phyloP scores from a whole-genome alignment of 2,113 vertebrate species.

The Gallinago jamesoni region DNA sequence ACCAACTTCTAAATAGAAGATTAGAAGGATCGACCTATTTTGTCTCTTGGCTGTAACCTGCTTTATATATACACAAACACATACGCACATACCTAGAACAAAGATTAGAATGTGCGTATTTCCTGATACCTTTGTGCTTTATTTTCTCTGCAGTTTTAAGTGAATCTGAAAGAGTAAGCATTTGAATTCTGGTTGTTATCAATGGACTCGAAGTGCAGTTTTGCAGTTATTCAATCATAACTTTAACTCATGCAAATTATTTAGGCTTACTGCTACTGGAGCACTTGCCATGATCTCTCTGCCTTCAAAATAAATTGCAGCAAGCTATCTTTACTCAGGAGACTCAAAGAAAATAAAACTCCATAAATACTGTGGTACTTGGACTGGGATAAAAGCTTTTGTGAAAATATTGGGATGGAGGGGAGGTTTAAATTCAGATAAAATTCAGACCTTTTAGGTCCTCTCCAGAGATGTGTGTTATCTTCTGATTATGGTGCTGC shows the following conservation, averaged over 20 bases:
- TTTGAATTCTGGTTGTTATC: background rate
- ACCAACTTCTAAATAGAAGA: background rate
- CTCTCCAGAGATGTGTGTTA: background rate
- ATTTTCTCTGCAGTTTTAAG: background rate
- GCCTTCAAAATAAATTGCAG: background rate
- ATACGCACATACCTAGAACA: background rate
- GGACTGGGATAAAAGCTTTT: conserved; percentile 35
- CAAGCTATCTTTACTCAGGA: background rate
- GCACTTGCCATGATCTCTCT: background rate
- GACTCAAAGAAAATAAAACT: background rate
- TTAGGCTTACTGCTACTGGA: background rate
- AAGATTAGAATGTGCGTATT: background rate
- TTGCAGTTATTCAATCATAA: background rate
- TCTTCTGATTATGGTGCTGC: background rate
- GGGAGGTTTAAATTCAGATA: background rate
- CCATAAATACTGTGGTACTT: background rate
- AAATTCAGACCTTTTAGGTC: background rate
- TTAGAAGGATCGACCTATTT: background rate
- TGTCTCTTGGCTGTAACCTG: background rate
- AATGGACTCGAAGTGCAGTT: background rate
- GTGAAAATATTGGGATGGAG: background rate
- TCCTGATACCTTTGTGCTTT: background rate
- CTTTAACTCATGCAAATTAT: background rate
- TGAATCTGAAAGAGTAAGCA: background rate
- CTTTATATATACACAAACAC: background rate